Conservation (phyloP, 2,113 vertebrate genomes). For the Nipponia nippon region DNA sequence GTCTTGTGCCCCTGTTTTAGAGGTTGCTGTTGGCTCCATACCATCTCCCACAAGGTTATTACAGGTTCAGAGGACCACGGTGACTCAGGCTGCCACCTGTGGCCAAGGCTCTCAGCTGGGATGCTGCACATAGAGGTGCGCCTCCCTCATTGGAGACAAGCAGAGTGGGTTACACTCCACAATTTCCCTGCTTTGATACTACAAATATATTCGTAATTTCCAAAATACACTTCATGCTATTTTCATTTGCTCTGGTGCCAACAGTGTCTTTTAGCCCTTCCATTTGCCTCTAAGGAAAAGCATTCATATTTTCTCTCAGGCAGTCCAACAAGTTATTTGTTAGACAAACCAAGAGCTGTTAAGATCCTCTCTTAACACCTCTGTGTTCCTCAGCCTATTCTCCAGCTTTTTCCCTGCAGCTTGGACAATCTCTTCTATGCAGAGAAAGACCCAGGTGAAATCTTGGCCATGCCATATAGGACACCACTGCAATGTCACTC, state of each 20-base stretch:
- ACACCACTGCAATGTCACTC: not conserved
- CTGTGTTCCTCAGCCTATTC: not conserved
- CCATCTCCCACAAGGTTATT: not conserved
- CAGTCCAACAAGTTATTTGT: not conserved
- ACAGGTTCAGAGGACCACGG: not conserved
- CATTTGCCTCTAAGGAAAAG: not conserved
- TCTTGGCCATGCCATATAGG: not conserved
- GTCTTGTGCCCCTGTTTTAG: not conserved
- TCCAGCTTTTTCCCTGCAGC: not conserved
- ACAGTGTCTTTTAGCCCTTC: not conserved
- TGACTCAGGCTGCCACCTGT: accelerated
- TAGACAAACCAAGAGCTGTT: not conserved
- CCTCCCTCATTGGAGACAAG: accelerated
- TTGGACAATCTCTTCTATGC: not conserved
- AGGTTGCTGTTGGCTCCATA: not conserved
- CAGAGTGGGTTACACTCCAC: not conserved
- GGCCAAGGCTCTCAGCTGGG: not conserved
- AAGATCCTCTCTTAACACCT: not conserved
- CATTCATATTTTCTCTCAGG: not conserved
- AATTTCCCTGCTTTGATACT: not conserved
- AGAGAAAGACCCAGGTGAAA: not conserved
- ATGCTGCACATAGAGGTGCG: not conserved
- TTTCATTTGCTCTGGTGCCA: not conserved
- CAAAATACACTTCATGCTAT: not conserved
- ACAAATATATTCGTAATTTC: not conserved